phyloP scores from a whole-genome alignment of 2,113 vertebrate species.

The Haliaeetus leucogaster region DNA sequence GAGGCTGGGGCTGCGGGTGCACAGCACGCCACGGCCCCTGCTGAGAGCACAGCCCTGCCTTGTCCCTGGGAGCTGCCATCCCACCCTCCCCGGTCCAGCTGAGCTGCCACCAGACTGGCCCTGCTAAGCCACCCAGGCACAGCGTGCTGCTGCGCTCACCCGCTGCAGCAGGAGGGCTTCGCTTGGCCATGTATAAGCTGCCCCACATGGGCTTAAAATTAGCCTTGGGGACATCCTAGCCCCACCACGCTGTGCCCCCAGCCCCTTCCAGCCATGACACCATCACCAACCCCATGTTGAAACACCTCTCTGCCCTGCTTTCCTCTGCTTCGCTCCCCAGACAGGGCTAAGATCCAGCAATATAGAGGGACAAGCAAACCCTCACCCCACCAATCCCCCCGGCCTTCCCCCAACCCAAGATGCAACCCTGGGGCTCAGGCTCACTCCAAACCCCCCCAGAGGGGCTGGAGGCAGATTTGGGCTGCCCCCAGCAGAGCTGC shows the following conservation, averaged over 20 bases:
- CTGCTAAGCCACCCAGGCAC: neutral
- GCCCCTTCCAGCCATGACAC: accelerated
- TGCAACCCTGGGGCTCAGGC: neutral
- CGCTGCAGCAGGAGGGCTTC: accelerated
- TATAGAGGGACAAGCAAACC: no score
- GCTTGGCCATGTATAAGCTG: neutral
- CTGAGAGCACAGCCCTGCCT: neutral
- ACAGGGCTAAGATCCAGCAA: no score
- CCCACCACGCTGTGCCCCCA: neutral
- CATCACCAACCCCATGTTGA: no score
- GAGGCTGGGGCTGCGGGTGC: accelerated
- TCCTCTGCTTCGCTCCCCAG: neutral
- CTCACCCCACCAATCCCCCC: accelerated
- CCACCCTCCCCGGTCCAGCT: neutral
- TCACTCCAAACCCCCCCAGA: accelerated
- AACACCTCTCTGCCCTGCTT: neutral
- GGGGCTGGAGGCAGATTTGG: neutral
- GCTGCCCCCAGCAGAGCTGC: neutral
- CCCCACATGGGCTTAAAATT: neutral
- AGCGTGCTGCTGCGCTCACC: accelerated
- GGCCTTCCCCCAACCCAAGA: neutral
- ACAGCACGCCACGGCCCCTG: accelerated
- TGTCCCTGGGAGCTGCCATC: accelerated
- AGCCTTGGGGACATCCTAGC: neutral
- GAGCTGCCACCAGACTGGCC: neutral